Percentiles rank a stretch among this genome's conserved stretches.
These are phyloP conservation scores for Drosophila quinaria DNA, from an alignment of 2,888 invertebrate species.

Conservation along the genomic window DNA sequence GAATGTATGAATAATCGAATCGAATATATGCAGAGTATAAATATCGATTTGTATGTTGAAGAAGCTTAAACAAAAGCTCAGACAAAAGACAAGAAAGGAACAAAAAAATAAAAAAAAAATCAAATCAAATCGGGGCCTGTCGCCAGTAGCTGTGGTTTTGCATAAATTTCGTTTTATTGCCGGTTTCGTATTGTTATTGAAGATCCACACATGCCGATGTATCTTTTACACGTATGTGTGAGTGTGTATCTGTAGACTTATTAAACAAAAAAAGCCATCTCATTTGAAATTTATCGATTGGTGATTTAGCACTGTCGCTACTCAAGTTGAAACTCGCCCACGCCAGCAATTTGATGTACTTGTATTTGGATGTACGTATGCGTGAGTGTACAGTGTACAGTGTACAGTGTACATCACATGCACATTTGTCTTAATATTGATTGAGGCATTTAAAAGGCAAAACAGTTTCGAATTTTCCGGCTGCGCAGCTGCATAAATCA, in stretches of 20 bases:
- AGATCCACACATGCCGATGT: slow-evolving; percentile 7
- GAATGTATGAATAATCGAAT: slow-evolving; percentile 17
- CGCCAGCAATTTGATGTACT: slow-evolving; percentile 19
- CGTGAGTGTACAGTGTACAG: not conserved
- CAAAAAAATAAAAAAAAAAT: slow-evolving; percentile 16
- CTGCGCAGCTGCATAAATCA: slow-evolving; percentile 77
- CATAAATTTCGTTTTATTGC: slow-evolving; percentile 70
- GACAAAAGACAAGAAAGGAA: slow-evolving; percentile 34
- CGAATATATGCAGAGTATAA: slow-evolving; percentile 12
- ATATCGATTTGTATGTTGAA: slow-evolving; percentile 15
- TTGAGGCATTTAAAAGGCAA: slow-evolving; percentile 66
- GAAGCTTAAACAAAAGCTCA: slow-evolving; percentile 9
- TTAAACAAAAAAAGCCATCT: slow-evolving; percentile 32
- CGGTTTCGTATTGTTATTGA: slow-evolving; percentile 44
- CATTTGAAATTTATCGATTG: slow-evolving; percentile 59
- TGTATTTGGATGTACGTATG: not conserved
- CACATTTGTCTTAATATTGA: slow-evolving; percentile 56
- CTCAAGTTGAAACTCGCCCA: slow-evolving; percentile 38
- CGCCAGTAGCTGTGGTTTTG: slow-evolving; percentile 66
- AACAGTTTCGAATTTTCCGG: slow-evolving; percentile 58
- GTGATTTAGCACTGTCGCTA: slow-evolving; percentile 58
- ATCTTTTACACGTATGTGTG: not conserved
- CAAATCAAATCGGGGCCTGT: slow-evolving; percentile 35
- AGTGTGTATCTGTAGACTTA: slow-evolving; percentile 6
- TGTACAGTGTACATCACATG: not conserved